Evolutionary conservation across 2,888 invertebrate species (phyloP).

Genomic region (Scotopteryx bipunctaria): DNA sequence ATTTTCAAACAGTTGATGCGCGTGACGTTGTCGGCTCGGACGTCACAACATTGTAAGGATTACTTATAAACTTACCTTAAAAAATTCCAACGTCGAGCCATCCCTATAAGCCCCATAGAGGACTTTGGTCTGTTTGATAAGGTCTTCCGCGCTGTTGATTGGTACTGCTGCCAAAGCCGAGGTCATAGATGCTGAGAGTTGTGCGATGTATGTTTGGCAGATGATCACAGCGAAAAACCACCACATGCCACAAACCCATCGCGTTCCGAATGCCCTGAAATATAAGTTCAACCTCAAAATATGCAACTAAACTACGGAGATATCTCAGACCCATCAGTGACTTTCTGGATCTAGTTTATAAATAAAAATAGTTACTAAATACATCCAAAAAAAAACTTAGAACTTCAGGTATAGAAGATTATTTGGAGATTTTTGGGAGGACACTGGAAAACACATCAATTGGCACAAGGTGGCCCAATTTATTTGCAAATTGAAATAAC

Average conservation of each 20-base stretch:
- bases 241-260: slow-evolving; percentile 95
- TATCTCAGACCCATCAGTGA: no score
- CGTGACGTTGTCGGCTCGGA: no score
- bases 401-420: no score
- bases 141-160: slow-evolving; percentile 94
- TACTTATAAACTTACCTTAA: slow-evolving; percentile 81
- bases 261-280: slow-evolving; percentile 92
- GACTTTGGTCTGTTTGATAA: slow-evolving; percentile 95
- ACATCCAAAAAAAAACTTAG: no score
- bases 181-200: slow-evolving; percentile 95
- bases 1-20: no score
- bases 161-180: slow-evolving; percentile 92
- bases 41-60: no score
- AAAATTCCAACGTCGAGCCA: slow-evolving; percentile 95
- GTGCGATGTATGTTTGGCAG: slow-evolving; percentile 96
- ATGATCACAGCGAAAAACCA: slow-evolving; percentile 97
- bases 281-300: neutral
- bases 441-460: no score
- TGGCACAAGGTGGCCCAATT: no score
- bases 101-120: slow-evolving; percentile 93
- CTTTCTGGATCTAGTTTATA: no score
- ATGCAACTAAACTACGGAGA: no score
- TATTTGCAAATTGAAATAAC: no score
- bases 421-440: no score
- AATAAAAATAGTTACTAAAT: neutral